phyloP scores from a whole-genome alignment of 2,797 vertebrate species.

The Babyrousa celebensis region DNA sequence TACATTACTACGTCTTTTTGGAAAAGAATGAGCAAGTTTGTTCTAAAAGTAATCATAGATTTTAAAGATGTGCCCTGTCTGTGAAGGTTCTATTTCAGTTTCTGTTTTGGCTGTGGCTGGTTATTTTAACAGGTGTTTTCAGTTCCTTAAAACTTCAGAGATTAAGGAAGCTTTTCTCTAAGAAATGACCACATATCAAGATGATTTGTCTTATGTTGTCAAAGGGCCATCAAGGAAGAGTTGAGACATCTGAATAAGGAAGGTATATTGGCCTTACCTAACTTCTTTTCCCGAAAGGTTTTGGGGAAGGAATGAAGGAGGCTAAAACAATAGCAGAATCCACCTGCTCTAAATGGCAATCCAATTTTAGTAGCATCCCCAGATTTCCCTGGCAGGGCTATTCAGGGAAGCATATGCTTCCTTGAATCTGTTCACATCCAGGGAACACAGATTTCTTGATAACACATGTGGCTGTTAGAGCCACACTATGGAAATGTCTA shows the following conservation, averaged over 20 bases:
- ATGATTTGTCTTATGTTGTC: neutral
- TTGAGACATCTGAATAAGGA: neutral
- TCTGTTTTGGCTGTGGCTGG: neutral
- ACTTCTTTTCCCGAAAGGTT: slow-evolving; percentile 67
- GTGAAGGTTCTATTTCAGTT: neutral
- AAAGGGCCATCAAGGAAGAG: neutral
- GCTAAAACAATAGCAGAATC: slow-evolving; percentile 59
- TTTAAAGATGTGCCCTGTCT: slow-evolving; percentile 12
- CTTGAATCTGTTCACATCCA: slow-evolving; percentile 55
- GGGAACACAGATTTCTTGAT: slow-evolving; percentile 16
- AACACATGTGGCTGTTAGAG: neutral
- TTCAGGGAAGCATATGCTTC: slow-evolving; percentile 67
- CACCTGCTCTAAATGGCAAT: slow-evolving; percentile 75
- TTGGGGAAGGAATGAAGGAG: neutral
- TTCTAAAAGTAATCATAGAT: slow-evolving; percentile 5
- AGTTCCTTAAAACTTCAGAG: slow-evolving; percentile 14
- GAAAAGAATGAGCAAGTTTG: neutral
- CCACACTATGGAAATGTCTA: slow-evolving; percentile 31
- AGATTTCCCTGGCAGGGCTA: slow-evolving; percentile 61
- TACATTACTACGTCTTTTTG: neutral
- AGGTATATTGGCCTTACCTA: neutral
- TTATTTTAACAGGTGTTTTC: slow-evolving; percentile 47
- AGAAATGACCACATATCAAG: neutral
- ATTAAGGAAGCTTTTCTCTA: neutral
- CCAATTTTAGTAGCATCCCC: slow-evolving; percentile 71